phyloP scores from a whole-genome alignment of 2,797 vertebrate species.

The Sphaeramia orbicularis region DNA sequence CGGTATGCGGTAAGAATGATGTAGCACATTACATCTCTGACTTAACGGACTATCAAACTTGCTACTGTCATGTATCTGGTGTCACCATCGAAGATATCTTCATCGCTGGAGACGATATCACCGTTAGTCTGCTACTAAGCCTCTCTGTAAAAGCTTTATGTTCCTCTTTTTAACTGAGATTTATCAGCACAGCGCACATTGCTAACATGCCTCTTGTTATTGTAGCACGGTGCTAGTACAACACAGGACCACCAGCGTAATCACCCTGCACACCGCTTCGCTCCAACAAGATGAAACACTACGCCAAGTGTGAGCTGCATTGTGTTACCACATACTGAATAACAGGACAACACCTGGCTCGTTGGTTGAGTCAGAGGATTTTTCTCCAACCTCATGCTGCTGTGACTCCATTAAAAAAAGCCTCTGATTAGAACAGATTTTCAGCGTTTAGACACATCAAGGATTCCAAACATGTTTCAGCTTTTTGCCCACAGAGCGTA shows the following conservation, averaged over 20 bases:
- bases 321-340: conserved; percentile 32
- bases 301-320: conserved; percentile 3
- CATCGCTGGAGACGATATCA: not conserved
- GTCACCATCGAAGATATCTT: conserved; percentile 21
- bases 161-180: conserved; percentile 37
- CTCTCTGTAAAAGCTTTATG: not conserved
- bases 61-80: conserved; percentile 10
- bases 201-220: conserved; percentile 30
- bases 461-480: conserved; percentile 11
- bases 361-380: conserved; percentile 25
- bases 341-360: conserved; percentile 56
- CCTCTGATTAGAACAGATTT: conserved; percentile 20
- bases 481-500: conserved; percentile 10
- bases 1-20: conserved; percentile 23
- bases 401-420: not conserved
- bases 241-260: conserved; percentile 35
- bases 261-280: conserved; percentile 21
- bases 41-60: conserved; percentile 1
- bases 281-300: conserved; percentile 40
- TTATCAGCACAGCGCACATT: conserved; percentile 59
- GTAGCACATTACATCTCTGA: conserved; percentile 13
- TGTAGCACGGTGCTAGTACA: conserved; percentile 15
- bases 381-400: conserved; percentile 22
- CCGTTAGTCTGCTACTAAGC: conserved; percentile 1
- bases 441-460: conserved; percentile 11